Conservation (phyloP, 2,888 invertebrate genomes). For the Lycophotia porphyrea region DNA sequence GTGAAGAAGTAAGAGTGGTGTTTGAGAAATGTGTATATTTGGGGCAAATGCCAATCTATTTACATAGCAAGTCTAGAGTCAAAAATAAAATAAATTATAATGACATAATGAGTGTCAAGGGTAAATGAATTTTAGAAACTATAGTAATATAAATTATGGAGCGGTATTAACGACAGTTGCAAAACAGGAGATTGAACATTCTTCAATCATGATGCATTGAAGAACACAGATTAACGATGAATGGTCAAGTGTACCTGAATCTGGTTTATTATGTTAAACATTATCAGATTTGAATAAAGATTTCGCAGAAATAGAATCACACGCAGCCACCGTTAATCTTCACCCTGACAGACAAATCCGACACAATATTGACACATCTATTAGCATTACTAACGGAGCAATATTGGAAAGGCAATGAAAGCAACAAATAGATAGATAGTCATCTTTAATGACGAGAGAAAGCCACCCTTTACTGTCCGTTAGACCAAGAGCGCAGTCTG, state of each 20-base stretch:
- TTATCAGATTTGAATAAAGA: not conserved
- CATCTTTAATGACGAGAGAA: conserved; percentile 65
- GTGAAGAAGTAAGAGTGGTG: conserved; percentile 2
- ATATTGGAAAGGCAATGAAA: conserved; percentile 59
- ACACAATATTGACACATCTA: conserved; percentile 19
- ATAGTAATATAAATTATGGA: not conserved
- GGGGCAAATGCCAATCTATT: not conserved
- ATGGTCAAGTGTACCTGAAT: not conserved
- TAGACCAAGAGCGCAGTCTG: conserved; percentile 65
- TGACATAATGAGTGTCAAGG: not conserved
- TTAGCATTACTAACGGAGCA: conserved; percentile 37
- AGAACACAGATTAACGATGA: not conserved
- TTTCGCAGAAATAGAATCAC: not conserved
- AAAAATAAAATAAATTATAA: not conserved
- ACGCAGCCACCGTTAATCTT: conserved; percentile 14
- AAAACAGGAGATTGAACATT: not conserved
- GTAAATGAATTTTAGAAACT: not conserved
- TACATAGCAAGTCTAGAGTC: not conserved
- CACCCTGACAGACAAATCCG: conserved; percentile 27
- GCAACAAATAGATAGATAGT: conserved; percentile 49
- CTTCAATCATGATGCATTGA: not conserved
- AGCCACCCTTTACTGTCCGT: conserved; percentile 68
- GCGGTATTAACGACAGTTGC: not conserved
- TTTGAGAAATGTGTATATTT: not conserved
- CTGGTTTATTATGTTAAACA: not conserved